Evolutionary conservation across 2,113 vertebrate genomes (phyloP), one percentile per base, ranked within the genome.

Genomic region (Scomber japonicus): DNA sequence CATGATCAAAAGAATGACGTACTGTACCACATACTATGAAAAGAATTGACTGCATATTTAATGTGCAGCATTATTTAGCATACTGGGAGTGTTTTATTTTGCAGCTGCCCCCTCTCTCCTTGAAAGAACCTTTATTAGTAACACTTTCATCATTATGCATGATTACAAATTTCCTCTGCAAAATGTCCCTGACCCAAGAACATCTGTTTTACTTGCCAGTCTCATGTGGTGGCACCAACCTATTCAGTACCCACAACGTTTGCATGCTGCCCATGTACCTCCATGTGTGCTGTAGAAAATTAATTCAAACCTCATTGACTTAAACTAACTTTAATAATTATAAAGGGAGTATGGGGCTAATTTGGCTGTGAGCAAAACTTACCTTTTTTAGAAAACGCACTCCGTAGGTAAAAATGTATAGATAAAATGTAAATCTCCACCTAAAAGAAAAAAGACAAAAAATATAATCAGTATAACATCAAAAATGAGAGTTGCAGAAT

Each of bases 351-450:
- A 12, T 24, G 56, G 3, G 54, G 14, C 12, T 31, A 15, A 50
- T 60, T 55, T 82, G 44, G 49, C 2, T 35, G 1, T 3, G 31
- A 16, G 63, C n/a, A 59, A 78, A 14, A 63, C 96, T 88, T 96
- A 99, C 98, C 97, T 98, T 98, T 96, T 97, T 98, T 86, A 99
- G 96, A 89, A 97, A 97, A 75, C 97, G 96, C 57, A 97, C 95
- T 91, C 98, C 98, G 19, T 98, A 99, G 78, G 96, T 98, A 94
- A 99, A 99, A 93, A 98, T 95, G 91, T 99, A 99, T 69, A 99
- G 95, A 91, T 95, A 97, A 96, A 98, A 99, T 44, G 97, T 96
- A 93, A 99, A 98, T 93, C 95, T 96, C 98, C 98, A 99, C 97
- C 98, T 99, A 94, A 74, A 95, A 82, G 89, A 94, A 89, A 80